Evolutionary conservation across 2,113 vertebrate species (phyloP).

Genomic region (Cyanoderma ruficeps): DNA sequence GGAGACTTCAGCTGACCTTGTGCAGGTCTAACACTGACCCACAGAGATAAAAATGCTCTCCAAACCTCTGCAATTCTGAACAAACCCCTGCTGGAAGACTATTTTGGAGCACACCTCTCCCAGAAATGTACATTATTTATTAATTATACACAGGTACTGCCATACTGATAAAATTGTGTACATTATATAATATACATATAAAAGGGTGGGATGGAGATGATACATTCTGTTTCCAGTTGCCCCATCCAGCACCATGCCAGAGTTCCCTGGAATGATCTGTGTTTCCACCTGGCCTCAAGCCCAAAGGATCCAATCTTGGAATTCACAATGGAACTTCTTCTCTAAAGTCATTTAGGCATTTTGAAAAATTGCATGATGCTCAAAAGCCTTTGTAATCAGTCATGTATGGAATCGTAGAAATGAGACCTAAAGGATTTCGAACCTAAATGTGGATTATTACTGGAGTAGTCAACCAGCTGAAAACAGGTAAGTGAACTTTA

Average conservation of each 20-base stretch:
- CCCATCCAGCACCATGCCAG: background rate
- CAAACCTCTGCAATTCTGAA: background rate
- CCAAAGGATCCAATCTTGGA: background rate
- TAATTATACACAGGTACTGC: background rate
- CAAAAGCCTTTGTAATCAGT: background rate
- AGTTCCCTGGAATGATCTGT: background rate
- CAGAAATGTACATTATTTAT: background rate
- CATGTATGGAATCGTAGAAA: background rate
- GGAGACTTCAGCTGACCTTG: background rate
- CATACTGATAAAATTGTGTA: background rate
- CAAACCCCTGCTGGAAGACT: background rate
- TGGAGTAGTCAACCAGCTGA: background rate
- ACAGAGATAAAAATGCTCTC: background rate
- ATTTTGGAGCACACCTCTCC: accelerated
- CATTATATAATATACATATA: background rate
- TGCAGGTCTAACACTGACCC: background rate
- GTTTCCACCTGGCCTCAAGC: background rate
- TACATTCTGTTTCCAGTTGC: background rate
- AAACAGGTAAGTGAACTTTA: background rate
- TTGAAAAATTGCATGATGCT: background rate
- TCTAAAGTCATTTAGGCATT: background rate
- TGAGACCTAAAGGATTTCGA: background rate
- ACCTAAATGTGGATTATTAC: background rate
- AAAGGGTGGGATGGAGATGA: background rate
- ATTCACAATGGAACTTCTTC: background rate